phyloP scores from a whole-genome alignment of 2,888 invertebrate species.

The Eulithis prunata region DNA sequence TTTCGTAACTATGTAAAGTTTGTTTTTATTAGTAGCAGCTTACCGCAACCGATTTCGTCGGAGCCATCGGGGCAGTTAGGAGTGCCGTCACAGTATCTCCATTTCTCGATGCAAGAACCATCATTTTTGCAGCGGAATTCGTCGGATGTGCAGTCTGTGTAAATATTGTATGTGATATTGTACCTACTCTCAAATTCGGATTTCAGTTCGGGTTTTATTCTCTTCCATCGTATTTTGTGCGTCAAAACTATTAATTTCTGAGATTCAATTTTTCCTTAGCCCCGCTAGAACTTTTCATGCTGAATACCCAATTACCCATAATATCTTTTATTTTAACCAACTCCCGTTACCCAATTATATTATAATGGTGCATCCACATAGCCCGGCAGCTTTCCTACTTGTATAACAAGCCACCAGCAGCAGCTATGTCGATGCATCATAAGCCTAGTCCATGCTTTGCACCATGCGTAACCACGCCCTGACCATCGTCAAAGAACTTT shows the following conservation, averaged over 20 bases:
- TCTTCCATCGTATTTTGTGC: neutral
- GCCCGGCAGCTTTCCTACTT: too few species aligned
- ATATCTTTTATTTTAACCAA: neutral
- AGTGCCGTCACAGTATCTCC: constrained; percentile 83
- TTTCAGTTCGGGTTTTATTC: neutral
- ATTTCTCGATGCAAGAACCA: constrained; percentile 84
- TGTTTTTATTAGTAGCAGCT: constrained; percentile 31
- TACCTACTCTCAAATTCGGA: too few species aligned
- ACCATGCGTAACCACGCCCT: neutral
- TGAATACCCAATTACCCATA: neutral
- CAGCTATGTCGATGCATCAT: too few species aligned
- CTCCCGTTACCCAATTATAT: neutral
- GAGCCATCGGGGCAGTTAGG: constrained; percentile 84
- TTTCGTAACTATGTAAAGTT: neutral
- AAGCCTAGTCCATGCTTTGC: neutral
- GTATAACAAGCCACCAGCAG: too few species aligned
- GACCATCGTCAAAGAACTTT: too few species aligned
- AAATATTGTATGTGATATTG: constrained; percentile 4
- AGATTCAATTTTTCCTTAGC: neutral
- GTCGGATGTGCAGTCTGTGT: constrained; percentile 63
- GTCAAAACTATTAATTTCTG: too few species aligned
- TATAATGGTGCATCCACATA: too few species aligned
- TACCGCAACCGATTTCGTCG: constrained; percentile 85
- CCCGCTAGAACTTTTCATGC: neutral
- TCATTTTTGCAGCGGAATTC: constrained; percentile 86